phyloP scores from a whole-genome alignment of 2,888 invertebrate genomes.

The Didymodactylos carnosus region DNA sequence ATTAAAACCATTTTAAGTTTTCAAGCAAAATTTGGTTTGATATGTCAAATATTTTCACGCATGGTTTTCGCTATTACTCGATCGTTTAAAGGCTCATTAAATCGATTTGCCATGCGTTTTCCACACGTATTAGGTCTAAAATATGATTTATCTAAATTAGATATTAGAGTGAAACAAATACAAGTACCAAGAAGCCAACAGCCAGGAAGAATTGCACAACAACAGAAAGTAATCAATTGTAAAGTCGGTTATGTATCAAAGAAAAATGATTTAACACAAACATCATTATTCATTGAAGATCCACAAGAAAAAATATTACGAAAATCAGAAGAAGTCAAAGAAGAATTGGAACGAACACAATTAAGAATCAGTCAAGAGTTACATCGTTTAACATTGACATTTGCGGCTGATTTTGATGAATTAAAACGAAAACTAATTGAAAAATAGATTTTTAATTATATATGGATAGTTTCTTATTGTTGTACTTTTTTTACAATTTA shows the following conservation, averaged over 20 bases:
- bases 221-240: neutral
- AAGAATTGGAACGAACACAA: neutral
- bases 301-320: neutral
- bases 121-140: neutral
- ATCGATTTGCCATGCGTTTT: too few species aligned
- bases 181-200: too few species aligned
- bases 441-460: too few species aligned
- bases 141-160: neutral
- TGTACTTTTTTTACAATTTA: too few species aligned
- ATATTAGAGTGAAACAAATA: neutral
- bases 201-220: too few species aligned
- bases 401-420: too few species aligned
- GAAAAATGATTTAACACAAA: neutral
- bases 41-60: neutral
- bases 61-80: neutral
- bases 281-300: neutral
- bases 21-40: neutral
- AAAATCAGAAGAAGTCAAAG: neutral
- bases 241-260: neutral
- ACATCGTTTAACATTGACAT: neutral
- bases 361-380: neutral
- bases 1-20: neutral
- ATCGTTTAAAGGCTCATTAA: too few species aligned
- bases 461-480: too few species aligned
- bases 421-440: too few species aligned